Percentiles rank a stretch among this genome's conserved stretches.
Evolutionary conservation across 1,140 invertebrate genomes (phyloP).

Genomic region (Rhagoletis pomonella): DNA sequence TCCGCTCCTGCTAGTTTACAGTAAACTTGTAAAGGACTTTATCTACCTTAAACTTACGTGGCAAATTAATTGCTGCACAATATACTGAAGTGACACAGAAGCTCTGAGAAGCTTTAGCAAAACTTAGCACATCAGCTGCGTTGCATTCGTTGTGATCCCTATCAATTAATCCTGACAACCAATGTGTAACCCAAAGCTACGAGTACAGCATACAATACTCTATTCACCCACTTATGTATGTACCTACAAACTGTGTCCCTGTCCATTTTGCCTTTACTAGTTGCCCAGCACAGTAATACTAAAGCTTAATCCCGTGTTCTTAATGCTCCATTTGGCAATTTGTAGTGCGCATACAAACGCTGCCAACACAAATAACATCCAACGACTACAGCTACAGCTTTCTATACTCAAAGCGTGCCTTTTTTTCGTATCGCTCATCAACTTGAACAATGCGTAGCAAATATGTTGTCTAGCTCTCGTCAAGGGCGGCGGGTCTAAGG

Average conservation of each 20-base stretch:
- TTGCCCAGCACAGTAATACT: neutral
- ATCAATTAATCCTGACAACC: slow-evolving; percentile 49
- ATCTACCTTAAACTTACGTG: no score
- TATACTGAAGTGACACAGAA: neutral
- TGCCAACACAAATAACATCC: slow-evolving; percentile 8
- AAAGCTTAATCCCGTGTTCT: slow-evolving; percentile 23
- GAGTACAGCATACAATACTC: no score
- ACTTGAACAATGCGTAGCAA: no score
- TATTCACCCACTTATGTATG: no score
- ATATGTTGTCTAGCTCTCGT: neutral
- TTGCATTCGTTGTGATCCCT: slow-evolving; percentile 1
- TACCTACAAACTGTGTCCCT: no score
- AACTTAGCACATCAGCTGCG: neutral
- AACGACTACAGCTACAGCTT: neutral
- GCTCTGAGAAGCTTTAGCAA: neutral
- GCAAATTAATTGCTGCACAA: neutral
- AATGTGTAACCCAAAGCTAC: slow-evolving; percentile 40
- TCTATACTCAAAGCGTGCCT: neutral
- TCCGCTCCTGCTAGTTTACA: no score
- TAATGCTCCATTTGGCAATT: slow-evolving; percentile 35
- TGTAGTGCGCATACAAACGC: neutral
- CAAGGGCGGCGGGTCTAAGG: slow-evolving; percentile 19
- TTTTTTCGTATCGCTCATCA: no score
- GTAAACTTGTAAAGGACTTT: no score
- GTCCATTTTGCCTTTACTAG: neutral